Percentiles rank a stretch among this genome's conserved stretches.
Conservation (phyloP, 64 coral and sea anemone genomes). For the Pocillopora damicornis region DNA sequence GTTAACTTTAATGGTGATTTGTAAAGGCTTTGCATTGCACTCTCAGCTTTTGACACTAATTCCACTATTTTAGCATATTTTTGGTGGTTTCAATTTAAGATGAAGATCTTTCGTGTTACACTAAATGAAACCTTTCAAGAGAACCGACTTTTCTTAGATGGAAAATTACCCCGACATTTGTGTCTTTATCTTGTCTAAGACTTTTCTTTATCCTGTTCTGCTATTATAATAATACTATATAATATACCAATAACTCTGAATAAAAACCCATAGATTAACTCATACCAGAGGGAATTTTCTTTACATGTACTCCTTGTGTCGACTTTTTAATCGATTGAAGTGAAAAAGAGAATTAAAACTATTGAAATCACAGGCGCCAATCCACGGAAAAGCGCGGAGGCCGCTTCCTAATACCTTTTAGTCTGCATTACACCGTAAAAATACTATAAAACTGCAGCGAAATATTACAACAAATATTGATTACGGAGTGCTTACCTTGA, state of each 20-base stretch:
- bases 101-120: neutral
- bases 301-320: neutral
- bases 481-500: constrained; percentile 10
- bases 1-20: constrained; percentile 5
- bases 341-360: constrained; percentile 3
- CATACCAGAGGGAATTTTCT: neutral
- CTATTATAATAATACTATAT: constrained; percentile 1
- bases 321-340: neutral
- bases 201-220: neutral
- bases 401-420: neutral
- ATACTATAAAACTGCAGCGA: neutral
- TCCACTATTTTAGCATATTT: neutral
- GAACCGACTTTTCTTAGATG: neutral
- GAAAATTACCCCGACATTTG: neutral
- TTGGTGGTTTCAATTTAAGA: neutral
- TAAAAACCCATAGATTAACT: constrained; percentile 20
- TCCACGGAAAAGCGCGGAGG: neutral
- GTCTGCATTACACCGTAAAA: neutral
- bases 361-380: neutral
- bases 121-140: neutral
- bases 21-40: neutral
- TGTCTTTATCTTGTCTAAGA: neutral
- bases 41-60: neutral
- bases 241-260: neutral
- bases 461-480: neutral